Evolutionary conservation across 2,797 vertebrate genomes (phyloP), one percentile per base, ranked within the genome.

Genomic region (Thunnus albacares): DNA sequence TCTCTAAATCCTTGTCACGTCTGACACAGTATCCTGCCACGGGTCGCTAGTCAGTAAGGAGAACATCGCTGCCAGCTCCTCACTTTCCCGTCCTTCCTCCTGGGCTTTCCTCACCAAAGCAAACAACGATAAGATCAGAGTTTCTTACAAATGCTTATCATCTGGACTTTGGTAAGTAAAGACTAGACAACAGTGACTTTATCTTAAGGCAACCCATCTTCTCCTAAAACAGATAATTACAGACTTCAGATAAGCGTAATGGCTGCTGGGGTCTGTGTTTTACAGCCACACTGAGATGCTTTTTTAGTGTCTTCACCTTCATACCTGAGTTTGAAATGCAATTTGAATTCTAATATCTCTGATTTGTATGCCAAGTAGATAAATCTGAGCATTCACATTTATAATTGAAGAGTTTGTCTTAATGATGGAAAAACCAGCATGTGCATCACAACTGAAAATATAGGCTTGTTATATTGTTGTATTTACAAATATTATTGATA

Each of bases 1-100:
- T 78, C 78, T 93, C 87, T 88, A 80, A 52, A 93, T 70, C 92
- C 91, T 51, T 28, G 72, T 93, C 92, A 93, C 91, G 88, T 93
- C 90, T 83, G 74, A 85, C 89, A 84, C 85, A 77, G 86, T 75
- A 80, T 80, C 83, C 86, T 59, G 83, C 88, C 87, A 88, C 20
- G 75, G 86, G 86, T 92, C 71, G 58, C 77, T 81, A 84, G 81
- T 57, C 87, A 91, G 89, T 65, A 85, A 85, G 81, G 82, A 90
- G 75, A 82, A 79, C 61, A 65, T 72, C 6, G 43, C 77, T 83
- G 86, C 87, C 86, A 80, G 74, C 71, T 51, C 62, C 75, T 77
- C 76, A 24, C 82, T 64, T 33, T 71, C 73, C 58, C 72, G 63
- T 24, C 53, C 6, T 51, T 65, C 69, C 87, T 78, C 67, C 52